These are phyloP conservation scores for Esperia sulphurella DNA, from an alignment of 2,888 invertebrate species.

Conservation along the genomic window DNA sequence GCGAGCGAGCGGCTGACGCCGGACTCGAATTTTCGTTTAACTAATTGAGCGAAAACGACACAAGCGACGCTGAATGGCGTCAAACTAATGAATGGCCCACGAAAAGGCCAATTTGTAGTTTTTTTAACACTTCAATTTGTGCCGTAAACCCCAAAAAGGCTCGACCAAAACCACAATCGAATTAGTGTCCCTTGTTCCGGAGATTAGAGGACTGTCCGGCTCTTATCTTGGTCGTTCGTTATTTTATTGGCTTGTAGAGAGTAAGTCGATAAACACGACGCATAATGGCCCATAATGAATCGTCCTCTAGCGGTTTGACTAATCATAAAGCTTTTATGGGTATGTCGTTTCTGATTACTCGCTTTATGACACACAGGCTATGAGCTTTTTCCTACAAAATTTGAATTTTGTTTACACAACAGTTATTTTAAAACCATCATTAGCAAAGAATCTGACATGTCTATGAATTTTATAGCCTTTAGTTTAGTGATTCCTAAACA, in stretches of 20 bases:
- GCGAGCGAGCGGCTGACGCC: constrained; percentile 27
- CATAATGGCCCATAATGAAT: constrained; percentile 78
- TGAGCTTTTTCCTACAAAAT: constrained; percentile 27
- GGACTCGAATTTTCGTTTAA: constrained; percentile 69
- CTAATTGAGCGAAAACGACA: constrained; percentile 78
- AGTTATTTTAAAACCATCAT: constrained; percentile 10
- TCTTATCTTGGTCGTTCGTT: constrained; percentile 78
- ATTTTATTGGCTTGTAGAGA: constrained; percentile 78
- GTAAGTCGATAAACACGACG: constrained; percentile 77
- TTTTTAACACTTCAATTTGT: constrained; percentile 79
- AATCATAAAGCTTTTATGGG: constrained; percentile 77
- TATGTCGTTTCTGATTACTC: constrained; percentile 63
- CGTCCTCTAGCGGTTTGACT: constrained; percentile 72
- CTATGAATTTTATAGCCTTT: neutral
- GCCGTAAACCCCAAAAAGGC: constrained; percentile 75
- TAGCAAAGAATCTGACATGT: constrained; percentile 9
- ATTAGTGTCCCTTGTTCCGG: constrained; percentile 79
- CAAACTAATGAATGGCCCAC: constrained; percentile 74
- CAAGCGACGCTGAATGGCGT: constrained; percentile 68
- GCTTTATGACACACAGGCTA: constrained; percentile 50
- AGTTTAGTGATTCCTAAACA: too few relatives aligned
- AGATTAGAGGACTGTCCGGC: constrained; percentile 77
- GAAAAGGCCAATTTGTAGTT: constrained; percentile 77
- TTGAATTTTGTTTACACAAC: constrained; percentile 24
- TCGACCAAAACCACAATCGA: constrained; percentile 78